These are phyloP conservation scores for Sapayoa aenigma DNA, from an alignment of 2,113 vertebrate genomes.

Conservation along the genomic window DNA sequence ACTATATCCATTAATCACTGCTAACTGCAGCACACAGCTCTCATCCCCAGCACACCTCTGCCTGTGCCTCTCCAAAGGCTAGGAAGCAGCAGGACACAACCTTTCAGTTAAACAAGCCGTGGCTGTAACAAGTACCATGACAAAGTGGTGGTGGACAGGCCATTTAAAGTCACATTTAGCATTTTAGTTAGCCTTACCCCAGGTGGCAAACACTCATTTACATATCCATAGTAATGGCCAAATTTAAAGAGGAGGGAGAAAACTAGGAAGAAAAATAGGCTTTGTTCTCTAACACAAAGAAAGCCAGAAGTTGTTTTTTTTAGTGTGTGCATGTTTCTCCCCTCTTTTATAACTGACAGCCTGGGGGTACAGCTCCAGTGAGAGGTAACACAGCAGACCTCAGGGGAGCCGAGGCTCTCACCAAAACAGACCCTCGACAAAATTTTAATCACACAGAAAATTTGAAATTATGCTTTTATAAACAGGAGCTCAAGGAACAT, in stretches of 20 bases:
- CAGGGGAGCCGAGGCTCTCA: not conserved
- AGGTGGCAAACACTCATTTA: constrained; percentile 5
- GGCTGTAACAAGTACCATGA: not conserved
- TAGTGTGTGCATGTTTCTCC: not conserved
- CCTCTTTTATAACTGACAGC: not conserved
- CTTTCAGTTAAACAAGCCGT: not conserved
- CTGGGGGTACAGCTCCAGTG: not conserved
- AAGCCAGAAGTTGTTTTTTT: not conserved
- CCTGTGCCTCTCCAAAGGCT: not conserved
- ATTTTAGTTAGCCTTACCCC: constrained; percentile 38
- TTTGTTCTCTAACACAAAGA: not conserved
- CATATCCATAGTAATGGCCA: constrained; percentile 16
- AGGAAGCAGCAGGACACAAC: not conserved
- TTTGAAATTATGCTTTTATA: not conserved
- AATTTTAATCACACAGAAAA: not conserved
- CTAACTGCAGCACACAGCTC: not conserved
- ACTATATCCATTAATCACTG: not conserved
- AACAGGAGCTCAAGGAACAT: not conserved
- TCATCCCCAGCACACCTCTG: not conserved
- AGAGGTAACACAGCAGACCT: not conserved
- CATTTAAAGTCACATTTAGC: constrained; percentile 46
- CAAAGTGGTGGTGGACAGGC: not conserved
- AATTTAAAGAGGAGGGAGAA: not conserved
- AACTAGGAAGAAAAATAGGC: not conserved
- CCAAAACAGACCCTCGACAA: no score